Base-by-base conservation (phyloP, 2,113 vertebrate genomes). In the Oceanites oceanicus region DNA sequence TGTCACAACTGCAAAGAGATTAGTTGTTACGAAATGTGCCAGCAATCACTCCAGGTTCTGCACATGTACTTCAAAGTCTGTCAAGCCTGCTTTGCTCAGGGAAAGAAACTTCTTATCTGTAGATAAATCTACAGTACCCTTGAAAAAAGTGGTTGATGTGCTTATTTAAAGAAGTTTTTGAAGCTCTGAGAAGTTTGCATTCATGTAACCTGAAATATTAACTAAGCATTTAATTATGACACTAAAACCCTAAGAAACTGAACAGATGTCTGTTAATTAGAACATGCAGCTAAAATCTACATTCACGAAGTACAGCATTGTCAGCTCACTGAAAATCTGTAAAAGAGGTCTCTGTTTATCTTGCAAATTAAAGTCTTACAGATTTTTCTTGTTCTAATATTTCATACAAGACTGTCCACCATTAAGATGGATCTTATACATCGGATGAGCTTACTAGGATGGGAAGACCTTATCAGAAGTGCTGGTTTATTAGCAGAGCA, bases 1-100 rank as follows among this genome's bases (percentile, higher is more conserved):
- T 93, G 14, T 94, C 65, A 88, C 52, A 94, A 26, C 10, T 72
- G 32, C 45, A 91, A 77, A 86, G 68, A 75, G 16, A 22, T 85
- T 82, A 68, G 44, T 56, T 86, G 20, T 59, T 92, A 67, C 40
- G 61, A 86, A 95, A 50, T 59, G 67, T n/a, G 53, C 29, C 71
- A 86, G 17, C 30, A 95, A 79, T 86, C 15, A 18, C 30, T 88
- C 77, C 52, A 49, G 6, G 10, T 50, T 94, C 44, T 92, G 56
- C 29, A 73, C 18, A 34, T 13, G 36, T 42, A 84, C 40, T 67
- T 93, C 66, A 90, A 79, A 94, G 8, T 50, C 50, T 86, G 44
- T 45, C 38, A 93, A 79, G 36, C 36, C 49, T 91, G 45, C 25
- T 71, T 71, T 55, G 30, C 11, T 85, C n/a, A 77, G 26, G n/a